These are phyloP conservation scores for Triplophysa dalaica DNA, from an alignment of 2,113 vertebrate genomes.

Conservation along the genomic window DNA sequence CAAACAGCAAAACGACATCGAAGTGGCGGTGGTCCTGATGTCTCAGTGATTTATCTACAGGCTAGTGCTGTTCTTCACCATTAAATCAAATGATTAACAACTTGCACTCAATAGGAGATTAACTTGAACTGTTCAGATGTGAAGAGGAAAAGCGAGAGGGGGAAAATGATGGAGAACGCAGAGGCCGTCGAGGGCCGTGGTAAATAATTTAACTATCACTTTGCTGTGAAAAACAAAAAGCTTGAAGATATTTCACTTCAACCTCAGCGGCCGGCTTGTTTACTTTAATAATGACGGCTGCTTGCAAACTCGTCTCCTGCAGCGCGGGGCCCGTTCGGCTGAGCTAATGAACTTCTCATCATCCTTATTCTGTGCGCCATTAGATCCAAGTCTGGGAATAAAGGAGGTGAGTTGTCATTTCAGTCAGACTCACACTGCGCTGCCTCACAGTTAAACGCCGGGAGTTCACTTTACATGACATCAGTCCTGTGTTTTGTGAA, in stretches of 20 bases:
- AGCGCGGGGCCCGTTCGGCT: constrained; percentile 11
- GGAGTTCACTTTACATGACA: neutral
- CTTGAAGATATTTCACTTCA: constrained; percentile 18
- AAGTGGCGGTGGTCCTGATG: neutral
- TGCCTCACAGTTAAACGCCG: neutral
- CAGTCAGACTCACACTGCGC: constrained; percentile 7
- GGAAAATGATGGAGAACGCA: neutral
- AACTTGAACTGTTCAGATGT: constrained; percentile 32
- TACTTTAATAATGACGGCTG: constrained; percentile 20
- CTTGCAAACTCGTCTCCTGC: neutral
- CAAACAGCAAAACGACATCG: constrained; percentile 8
- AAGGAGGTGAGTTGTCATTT: constrained; percentile 17
- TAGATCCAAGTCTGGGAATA: constrained; percentile 32
- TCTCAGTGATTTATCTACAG: constrained; percentile 47
- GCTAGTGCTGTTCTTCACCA: constrained; percentile 36
- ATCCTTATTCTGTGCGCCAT: constrained; percentile 34
- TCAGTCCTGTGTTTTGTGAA: neutral
- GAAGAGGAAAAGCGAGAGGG: constrained; percentile 10
- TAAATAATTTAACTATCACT: constrained; percentile 41
- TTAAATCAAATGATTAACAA: constrained; percentile 56
- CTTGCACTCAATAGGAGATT: constrained; percentile 45
- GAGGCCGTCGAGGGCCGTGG: neutral
- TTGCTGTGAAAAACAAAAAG: constrained; percentile 36
- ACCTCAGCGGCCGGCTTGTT: neutral
- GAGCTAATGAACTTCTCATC: constrained; percentile 38